Evolutionary conservation across 2,797 vertebrate genomes (phyloP).

Genomic region (Propithecus perrieri): DNA sequence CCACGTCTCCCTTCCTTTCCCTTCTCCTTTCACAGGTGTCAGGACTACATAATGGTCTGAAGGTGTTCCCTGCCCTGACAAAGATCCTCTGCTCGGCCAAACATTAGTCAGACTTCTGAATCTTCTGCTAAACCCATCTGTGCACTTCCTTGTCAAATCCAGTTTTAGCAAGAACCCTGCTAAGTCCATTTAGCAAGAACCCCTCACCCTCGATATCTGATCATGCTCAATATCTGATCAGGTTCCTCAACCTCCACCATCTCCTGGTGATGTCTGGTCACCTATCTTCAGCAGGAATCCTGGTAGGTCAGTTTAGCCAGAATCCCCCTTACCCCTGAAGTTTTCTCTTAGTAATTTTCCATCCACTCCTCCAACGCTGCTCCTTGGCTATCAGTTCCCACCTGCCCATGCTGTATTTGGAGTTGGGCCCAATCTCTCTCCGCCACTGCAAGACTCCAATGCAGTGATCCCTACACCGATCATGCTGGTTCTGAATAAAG

Average conservation of each 20-base stretch:
- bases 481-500: background rate
- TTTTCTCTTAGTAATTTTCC: background rate
- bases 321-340: background rate
- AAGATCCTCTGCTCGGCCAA: background rate
- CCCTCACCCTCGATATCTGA: background rate
- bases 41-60: background rate
- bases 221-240: background rate
- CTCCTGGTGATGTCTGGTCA: background rate
- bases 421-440: background rate
- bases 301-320: background rate
- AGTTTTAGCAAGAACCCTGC: background rate
- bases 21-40: background rate
- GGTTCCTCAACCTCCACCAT: background rate
- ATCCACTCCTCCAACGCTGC: accelerated
- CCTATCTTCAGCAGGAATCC: background rate
- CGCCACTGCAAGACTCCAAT: no score
- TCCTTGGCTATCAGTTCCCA: no score
- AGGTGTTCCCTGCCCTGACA: background rate
- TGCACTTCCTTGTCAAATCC: background rate
- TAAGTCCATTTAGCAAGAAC: background rate
- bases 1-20: background rate
- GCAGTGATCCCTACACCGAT: background rate
- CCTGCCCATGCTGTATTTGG: background rate
- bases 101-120: background rate
- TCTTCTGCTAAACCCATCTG: background rate